A percentile compares a stretch with the other conserved stretches of the same genome.
phyloP scores from a whole-genome alignment of 2,797 vertebrate species.

The Limnodromus scolopaceus region DNA sequence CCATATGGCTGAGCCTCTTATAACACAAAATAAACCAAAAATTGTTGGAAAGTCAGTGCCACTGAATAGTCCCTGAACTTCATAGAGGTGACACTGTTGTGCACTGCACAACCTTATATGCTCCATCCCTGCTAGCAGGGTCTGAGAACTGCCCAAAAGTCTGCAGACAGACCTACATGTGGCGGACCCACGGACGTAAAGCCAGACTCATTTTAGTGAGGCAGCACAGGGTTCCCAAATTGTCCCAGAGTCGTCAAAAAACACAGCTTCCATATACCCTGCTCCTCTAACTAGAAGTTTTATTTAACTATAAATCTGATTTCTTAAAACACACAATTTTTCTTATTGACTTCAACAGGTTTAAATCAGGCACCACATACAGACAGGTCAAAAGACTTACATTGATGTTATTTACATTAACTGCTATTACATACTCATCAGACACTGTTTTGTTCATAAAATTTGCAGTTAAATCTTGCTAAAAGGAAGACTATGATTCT shows the following conservation, averaged over 20 bases:
- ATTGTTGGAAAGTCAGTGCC: neutral
- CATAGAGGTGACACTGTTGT: neutral
- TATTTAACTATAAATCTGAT: neutral
- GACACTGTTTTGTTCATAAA: neutral
- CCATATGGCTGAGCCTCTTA: neutral
- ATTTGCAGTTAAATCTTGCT: neutral
- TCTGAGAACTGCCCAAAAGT: neutral
- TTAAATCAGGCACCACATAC: neutral
- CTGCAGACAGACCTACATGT: neutral
- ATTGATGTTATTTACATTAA: neutral
- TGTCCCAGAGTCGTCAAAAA: neutral
- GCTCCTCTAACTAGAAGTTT: neutral
- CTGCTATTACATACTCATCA: neutral
- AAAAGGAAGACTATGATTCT: neutral
- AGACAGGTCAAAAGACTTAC: neutral
- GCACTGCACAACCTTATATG: accelerated
- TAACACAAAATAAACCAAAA: neutral
- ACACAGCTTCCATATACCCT: neutral
- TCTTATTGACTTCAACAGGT: neutral
- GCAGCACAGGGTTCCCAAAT: neutral
- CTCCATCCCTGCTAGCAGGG: too few species aligned
- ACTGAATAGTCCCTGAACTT: neutral
- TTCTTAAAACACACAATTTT: neutral
- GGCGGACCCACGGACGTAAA: neutral
- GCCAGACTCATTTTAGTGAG: neutral